Evolutionary conservation across 35 echinoderm and acorn worm genomes (phyloP), one percentile per base, ranked within the genome.

Genomic region (Lytechinus pictus): DNA sequence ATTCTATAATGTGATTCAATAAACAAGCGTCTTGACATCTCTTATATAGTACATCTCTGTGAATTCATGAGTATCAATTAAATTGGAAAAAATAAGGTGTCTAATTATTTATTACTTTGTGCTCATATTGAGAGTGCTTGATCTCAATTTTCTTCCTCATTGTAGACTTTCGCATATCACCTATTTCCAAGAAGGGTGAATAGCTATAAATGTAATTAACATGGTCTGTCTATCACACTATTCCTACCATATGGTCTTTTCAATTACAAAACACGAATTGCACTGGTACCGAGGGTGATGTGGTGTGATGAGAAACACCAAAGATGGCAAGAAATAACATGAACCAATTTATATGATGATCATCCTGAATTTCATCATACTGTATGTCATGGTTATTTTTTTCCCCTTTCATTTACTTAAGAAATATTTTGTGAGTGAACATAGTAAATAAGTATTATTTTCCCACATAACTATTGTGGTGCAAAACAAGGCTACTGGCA

Each of bases 231-330:
- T 79, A 16, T 79, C 14, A 24, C 6, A 79, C 6, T 24, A 79
- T 79, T 79, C 66, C 66, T 24, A n/a, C 66, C 66, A 79, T 79
- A 79, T 79, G 66, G 66, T 24, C 66, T 79, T 79, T 79, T 79
- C 66, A 79, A 79, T 79, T 79, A 79, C 21, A 24, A 79, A n/a
- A 19, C n/a, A 79, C 21, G 66, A 79, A 79, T 79, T 79, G 66
- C 21, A n/a, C 66, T 79, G 66, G 66, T 79, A 79, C 19, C 4
- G 66, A 79, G 66, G 19, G 19, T n/a, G 66, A 79, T n/a, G 14
- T n/a, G 12, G 66, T n/a, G 66, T 79, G 66, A 79, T 79, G 16
- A 79, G 66, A 79, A 79, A 79, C 66, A 13, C 61, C 16, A 16
- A 24, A 24, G 4, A 16, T 79, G 16, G 2, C 12, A 79, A 79